Conservation (phyloP, 2,888 invertebrate genomes). For the Pseudococcus jackbeardsleyi region DNA sequence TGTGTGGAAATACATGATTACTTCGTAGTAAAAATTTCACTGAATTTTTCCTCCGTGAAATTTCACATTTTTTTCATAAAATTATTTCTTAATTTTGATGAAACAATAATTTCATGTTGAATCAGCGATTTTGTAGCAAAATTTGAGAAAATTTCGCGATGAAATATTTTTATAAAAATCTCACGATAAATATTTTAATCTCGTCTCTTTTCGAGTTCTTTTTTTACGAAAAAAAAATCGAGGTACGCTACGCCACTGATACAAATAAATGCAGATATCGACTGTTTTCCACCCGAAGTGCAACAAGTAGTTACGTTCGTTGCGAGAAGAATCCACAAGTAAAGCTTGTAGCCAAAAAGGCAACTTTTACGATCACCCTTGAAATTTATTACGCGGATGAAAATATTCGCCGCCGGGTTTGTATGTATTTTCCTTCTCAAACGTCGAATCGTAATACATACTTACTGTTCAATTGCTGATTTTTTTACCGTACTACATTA, state of each 20-base stretch:
- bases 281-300: neutral
- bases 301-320: neutral
- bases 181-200: too few relatives aligned
- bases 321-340: neutral
- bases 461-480: neutral
- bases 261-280: conserved; percentile 8
- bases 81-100: too few relatives aligned
- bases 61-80: too few relatives aligned
- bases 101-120: too few relatives aligned
- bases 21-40: too few relatives aligned
- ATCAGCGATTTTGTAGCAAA: too few relatives aligned
- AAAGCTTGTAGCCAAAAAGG: neutral
- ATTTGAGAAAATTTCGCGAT: neutral
- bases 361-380: neutral
- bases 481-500: neutral
- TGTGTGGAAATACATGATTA: too few relatives aligned
- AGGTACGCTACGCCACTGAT: neutral
- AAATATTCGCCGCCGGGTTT: neutral
- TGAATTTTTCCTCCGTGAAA: too few relatives aligned
- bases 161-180: neutral
- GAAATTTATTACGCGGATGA: neutral
- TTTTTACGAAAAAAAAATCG: neutral
- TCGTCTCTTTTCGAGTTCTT: too few relatives aligned
- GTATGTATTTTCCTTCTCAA: neutral
- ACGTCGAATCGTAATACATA: neutral